Conservation (phyloP, 2,888 invertebrate genomes). For the Spodoptera picta region DNA sequence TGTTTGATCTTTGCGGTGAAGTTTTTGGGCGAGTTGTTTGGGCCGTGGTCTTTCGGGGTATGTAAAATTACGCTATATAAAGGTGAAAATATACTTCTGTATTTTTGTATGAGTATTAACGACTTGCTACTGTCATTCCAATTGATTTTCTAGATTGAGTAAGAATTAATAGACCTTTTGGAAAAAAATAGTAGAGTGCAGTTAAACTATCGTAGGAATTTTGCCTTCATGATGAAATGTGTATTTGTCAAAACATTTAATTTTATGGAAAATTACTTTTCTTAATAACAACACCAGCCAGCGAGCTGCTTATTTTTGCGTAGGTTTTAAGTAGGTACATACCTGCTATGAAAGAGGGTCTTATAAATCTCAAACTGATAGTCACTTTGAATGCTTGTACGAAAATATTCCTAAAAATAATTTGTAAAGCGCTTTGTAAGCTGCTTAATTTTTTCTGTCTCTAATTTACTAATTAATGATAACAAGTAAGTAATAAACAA, state of each 20-base stretch:
- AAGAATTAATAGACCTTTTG: no score
- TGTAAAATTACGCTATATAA: no score
- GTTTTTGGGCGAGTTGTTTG: slow-evolving; percentile 45
- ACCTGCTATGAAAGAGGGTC: neutral
- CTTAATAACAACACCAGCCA: no score
- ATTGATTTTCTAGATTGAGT: no score
- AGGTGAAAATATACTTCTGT: no score
- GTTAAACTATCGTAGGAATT: no score
- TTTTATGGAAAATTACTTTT: no score
- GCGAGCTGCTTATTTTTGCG: neutral
- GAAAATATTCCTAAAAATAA: neutral
- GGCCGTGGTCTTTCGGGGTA: slow-evolving; percentile 21
- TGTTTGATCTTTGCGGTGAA: slow-evolving; percentile 49
- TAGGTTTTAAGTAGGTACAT: slow-evolving; percentile 6
- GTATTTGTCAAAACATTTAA: no score
- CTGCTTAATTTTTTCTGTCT: neutral
- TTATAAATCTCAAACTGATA: neutral
- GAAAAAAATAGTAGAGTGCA: no score
- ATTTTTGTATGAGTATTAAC: no score
- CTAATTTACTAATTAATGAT: neutral
- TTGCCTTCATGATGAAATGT: no score
- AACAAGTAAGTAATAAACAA: neutral
- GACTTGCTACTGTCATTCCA: no score
- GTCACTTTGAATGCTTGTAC: neutral
- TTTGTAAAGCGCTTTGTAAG: slow-evolving; percentile 1